Percentiles rank a stretch among this genome's conserved stretches.
Conservation (phyloP, 2,888 invertebrate genomes). For the Thecocarcelia acutangulata region DNA sequence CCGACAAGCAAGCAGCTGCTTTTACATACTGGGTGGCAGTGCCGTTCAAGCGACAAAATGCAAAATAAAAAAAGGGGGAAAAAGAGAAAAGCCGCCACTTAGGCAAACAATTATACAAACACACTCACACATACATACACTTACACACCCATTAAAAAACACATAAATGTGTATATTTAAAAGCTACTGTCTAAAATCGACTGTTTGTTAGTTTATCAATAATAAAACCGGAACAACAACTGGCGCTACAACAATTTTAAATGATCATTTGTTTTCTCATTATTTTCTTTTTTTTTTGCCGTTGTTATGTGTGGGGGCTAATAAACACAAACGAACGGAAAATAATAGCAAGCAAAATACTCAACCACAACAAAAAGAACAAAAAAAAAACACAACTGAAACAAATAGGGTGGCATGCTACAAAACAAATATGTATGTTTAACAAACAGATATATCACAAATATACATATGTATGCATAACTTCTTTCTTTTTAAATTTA, state of each 20-base stretch:
- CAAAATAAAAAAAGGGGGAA: constrained; percentile 57
- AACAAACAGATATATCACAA: constrained; percentile 36
- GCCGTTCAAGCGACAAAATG: constrained; percentile 63
- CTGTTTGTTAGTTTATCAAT: constrained; percentile 54
- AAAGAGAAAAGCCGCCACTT: constrained; percentile 65
- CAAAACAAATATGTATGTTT: constrained; percentile 41
- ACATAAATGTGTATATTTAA: constrained; percentile 52
- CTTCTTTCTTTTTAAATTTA: neutral
- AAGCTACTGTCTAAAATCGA: constrained; percentile 54
- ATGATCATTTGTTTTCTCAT: constrained; percentile 33
- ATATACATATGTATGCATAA: neutral
- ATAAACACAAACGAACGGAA: constrained; percentile 45
- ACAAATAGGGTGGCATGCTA: constrained; percentile 44
- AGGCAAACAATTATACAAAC: constrained; percentile 49
- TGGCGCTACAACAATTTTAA: constrained; percentile 76
- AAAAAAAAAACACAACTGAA: constrained; percentile 6
- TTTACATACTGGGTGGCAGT: constrained; percentile 61
- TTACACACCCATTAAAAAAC: constrained; percentile 53
- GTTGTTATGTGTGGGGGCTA: constrained; percentile 72
- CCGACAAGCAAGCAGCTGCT: constrained; percentile 62
- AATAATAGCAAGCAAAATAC: constrained; percentile 39
- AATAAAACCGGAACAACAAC: constrained; percentile 77
- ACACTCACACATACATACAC: constrained; percentile 55
- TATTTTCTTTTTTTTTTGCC: constrained; percentile 7
- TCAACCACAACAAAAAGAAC: constrained; percentile 3